Conservation (phyloP, 2,797 vertebrate genomes). For the Spinibarbus caldwelli region DNA sequence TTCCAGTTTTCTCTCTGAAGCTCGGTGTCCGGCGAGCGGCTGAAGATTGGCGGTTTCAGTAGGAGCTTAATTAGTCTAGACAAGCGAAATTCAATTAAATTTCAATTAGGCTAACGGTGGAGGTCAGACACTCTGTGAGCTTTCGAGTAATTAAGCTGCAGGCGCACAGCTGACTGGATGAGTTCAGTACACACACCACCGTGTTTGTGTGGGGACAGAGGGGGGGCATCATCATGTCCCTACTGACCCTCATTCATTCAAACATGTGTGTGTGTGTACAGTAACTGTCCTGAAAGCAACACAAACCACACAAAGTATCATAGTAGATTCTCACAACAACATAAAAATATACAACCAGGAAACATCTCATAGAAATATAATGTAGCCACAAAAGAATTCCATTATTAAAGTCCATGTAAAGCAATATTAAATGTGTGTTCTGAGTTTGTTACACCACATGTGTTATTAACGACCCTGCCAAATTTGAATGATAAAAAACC, state of each 20-base stretch:
- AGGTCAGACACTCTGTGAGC: constrained; percentile 78
- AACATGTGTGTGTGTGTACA: constrained; percentile 5
- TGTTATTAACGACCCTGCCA: too few species aligned
- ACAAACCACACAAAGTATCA: not conserved
- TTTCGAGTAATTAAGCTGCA: constrained; percentile 80
- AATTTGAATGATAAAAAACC: too few species aligned
- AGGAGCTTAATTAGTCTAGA: constrained; percentile 83
- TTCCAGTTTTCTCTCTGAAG: constrained; percentile 16
- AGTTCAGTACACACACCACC: constrained; percentile 58
- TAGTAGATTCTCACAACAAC: not conserved
- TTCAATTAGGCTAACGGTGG: constrained; percentile 81
- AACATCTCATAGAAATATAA: not conserved
- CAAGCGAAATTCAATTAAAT: constrained; percentile 84
- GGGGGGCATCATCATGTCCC: constrained; percentile 70
- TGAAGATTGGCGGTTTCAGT: constrained; percentile 76
- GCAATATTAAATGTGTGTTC: not conserved
- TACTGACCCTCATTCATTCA: constrained; percentile 76
- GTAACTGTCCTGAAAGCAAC: not conserved
- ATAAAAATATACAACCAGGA: not conserved
- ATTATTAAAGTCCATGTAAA: not conserved
- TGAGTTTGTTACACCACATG: not conserved
- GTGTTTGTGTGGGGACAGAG: not conserved
- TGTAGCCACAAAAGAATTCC: not conserved
- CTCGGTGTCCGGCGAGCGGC: not conserved
- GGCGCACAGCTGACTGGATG: constrained; percentile 60